Base-by-base conservation (phyloP, 2,888 invertebrate genomes). In the Harpalus rubripes region DNA sequence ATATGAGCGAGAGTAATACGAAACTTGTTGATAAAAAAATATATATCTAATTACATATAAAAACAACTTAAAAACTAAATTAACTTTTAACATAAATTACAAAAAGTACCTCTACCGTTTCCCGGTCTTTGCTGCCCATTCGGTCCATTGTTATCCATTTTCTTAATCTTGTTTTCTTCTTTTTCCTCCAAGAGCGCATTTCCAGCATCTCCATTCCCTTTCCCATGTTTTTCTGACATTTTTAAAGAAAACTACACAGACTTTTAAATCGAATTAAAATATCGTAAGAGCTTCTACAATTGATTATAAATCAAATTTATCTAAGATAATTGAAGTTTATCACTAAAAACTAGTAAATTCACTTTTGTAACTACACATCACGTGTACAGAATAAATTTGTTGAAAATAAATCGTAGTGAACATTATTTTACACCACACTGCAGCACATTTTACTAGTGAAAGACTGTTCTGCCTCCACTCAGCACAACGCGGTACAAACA, bases 271-370 rank as follows among this genome's bases (percentile, higher is more conserved):
- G 15, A 74, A 4, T 44, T 74, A n/a, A 68, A 41, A 74, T 74
- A 74, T 68, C 68, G 1, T 68, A 15, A 68, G 68, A 68, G 41
- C 68, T 68, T 22, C 68, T 39, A n/a, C 39, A 68, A 61, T 15
- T 56, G 12, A 61, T 61, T 61, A 16, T 16, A 74, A 74, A 78
- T 26, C 12, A 8, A 44, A 26, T 15, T 78, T 76, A 76, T 78
- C 78, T 78, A 58, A 16, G 78, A 78, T 78, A 78, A 78, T 32
- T 78, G 10, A 76, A 76, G 52, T 76, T 56, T 76, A 76, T 76
- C 58, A 78, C 56, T 18, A 12, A 44, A 44, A 74, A 74, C 18
- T 74, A 16, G 6, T 41, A 18, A 74, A 44, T 7, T 1, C 72
- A 74, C 72, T 18, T 74, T 44, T 18, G 18, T 7, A 74, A 74